A percentile compares a stretch with the other conserved stretches of the same genome.
phyloP scores from a whole-genome alignment of 2,888 invertebrate genomes.

The Scaeva pyrastri region DNA sequence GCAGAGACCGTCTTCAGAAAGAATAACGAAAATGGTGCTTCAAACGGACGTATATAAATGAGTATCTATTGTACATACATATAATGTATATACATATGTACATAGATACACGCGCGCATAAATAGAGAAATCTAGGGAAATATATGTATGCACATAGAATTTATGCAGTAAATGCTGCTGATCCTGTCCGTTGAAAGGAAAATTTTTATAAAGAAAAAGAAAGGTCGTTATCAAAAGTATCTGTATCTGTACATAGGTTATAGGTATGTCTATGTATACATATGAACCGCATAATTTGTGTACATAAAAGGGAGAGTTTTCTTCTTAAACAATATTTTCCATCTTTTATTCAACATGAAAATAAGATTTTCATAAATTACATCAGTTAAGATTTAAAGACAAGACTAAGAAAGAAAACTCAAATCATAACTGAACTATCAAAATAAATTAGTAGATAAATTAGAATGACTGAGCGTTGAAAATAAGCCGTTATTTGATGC shows the following conservation, averaged over 20 bases:
- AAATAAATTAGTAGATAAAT: too few relatives aligned
- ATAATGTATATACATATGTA: too few relatives aligned
- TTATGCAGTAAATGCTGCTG: conserved; percentile 29
- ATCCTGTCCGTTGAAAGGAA: conserved; percentile 72
- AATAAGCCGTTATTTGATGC: too few relatives aligned
- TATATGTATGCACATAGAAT: not conserved
- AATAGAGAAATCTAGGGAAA: not conserved
- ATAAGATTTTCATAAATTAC: too few relatives aligned
- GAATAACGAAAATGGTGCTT: conserved; percentile 30
- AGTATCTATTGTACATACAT: too few relatives aligned
- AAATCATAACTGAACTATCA: too few relatives aligned
- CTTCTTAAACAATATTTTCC: not conserved
- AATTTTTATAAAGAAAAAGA: conserved; percentile 34
- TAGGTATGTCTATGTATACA: not conserved
- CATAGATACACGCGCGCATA: not conserved
- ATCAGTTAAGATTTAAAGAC: too few relatives aligned
- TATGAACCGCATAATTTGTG: not conserved
- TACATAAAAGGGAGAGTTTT: conserved; percentile 69
- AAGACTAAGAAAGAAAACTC: too few relatives aligned
- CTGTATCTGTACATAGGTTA: conserved; percentile 28
- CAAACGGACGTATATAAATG: not conserved
- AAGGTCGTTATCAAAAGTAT: conserved; percentile 21
- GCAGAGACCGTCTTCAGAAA: conserved; percentile 58
- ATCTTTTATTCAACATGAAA: too few relatives aligned
- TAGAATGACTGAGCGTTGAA: too few relatives aligned